These are phyloP conservation scores for Synanthedon vespiformis DNA, from an alignment of 2,888 invertebrate species.

Conservation along the genomic window DNA sequence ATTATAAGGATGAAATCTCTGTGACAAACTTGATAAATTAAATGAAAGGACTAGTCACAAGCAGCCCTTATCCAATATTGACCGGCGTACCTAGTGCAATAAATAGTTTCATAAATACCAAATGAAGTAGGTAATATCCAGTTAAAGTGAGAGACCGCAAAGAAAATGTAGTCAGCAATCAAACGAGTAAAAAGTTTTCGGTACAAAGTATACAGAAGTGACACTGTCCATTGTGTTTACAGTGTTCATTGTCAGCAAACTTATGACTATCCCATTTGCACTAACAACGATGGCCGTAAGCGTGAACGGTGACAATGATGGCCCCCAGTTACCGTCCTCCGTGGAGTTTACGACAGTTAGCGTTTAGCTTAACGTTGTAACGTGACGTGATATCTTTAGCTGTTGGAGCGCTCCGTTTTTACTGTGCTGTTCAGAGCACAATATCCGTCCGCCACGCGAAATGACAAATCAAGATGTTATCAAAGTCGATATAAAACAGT, in stretches of 20 bases:
- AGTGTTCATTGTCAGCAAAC: background rate
- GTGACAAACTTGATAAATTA: no score
- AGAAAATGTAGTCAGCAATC: no score
- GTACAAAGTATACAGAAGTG: no score
- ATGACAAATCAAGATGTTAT: conserved; percentile 36
- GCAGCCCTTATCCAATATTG: no score
- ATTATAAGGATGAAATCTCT: no score
- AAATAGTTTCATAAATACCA: no score
- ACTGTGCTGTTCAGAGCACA: conserved; percentile 11
- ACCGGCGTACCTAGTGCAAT: no score
- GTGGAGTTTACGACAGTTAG: background rate
- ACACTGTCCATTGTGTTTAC: background rate
- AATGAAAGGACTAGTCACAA: no score
- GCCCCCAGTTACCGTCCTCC: background rate
- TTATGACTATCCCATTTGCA: background rate
- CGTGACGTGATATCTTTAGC: conserved; percentile 10
- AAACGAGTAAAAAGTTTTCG: no score
- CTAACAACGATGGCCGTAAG: background rate
- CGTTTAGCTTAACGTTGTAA: conserved; percentile 6
- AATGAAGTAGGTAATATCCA: no score
- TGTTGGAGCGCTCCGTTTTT: conserved; percentile 14
- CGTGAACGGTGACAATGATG: background rate
- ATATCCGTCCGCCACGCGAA: conserved; percentile 20
- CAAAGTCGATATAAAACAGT: conserved; percentile 21
- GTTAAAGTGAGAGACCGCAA: no score